Conservation (phyloP, 2,113 vertebrate species). For the Odocoileus virginianus region DNA sequence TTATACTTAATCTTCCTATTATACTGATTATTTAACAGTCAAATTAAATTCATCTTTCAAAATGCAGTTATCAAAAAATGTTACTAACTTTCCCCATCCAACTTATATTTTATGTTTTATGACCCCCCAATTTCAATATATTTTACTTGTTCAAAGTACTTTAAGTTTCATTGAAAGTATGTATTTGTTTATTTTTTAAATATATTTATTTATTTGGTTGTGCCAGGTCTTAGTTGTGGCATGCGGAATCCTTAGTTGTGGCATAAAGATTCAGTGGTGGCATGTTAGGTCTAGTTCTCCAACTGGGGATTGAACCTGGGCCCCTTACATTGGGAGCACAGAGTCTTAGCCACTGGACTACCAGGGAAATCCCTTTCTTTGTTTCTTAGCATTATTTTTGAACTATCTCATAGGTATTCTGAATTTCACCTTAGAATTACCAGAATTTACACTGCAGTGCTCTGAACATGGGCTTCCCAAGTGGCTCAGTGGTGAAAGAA, state of each 20-base stretch:
- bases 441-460: neutral
- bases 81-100: neutral
- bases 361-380: neutral
- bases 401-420: neutral
- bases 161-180: neutral
- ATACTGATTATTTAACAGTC: neutral
- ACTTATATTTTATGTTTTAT: neutral
- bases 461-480: neutral
- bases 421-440: neutral
- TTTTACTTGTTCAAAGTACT: neutral
- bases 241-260: neutral
- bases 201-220: neutral
- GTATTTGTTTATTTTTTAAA: neutral
- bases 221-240: neutral
- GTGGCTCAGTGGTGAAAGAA: neutral
- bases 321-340: neutral
- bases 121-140: neutral
- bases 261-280: neutral
- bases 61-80: neutral
- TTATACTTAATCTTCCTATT: neutral
- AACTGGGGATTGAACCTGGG: neutral
- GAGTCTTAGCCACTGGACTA: neutral
- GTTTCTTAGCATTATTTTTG: neutral
- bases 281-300: neutral
- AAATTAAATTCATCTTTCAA: neutral